Conservation (phyloP, 2,888 invertebrate genomes). For the Diaperis boleti region DNA sequence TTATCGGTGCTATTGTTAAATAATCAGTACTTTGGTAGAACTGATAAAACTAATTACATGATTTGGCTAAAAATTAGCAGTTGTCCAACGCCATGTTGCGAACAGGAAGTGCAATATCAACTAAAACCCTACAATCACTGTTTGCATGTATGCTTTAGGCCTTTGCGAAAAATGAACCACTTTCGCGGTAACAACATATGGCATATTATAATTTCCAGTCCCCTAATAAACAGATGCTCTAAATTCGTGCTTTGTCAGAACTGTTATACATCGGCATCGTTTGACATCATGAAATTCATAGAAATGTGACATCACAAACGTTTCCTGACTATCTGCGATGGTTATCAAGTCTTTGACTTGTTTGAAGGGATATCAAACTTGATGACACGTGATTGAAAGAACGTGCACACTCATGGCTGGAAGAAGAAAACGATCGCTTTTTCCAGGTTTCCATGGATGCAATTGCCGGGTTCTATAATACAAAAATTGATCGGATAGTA, state of each 20-base stretch:
- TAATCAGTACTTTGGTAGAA: no score
- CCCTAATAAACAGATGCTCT: not conserved
- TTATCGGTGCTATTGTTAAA: no score
- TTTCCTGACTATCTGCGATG: not conserved
- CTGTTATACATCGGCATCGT: not conserved
- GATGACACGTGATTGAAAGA: conserved; percentile 12
- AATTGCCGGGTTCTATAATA: conserved; percentile 5
- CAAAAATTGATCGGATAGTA: conserved; percentile 13
- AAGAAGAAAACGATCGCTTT: not conserved
- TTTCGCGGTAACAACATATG: conserved; percentile 1
- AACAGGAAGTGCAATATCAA: not conserved
- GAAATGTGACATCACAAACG: conserved; percentile 2
- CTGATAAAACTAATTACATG: no score
- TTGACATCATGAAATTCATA: not conserved
- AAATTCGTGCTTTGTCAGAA: not conserved
- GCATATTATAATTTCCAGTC: not conserved
- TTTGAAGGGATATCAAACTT: not conserved
- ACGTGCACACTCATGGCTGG: conserved; percentile 1
- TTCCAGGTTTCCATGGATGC: not conserved
- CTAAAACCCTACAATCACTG: not conserved
- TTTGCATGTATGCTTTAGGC: not conserved
- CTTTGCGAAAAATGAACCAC: not conserved
- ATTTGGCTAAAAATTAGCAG: no score
- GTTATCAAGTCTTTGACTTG: not conserved
- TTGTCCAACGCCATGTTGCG: not conserved